Conservation (phyloP, 2,888 invertebrate species). For the Lasioglossum oenotherae region DNA sequence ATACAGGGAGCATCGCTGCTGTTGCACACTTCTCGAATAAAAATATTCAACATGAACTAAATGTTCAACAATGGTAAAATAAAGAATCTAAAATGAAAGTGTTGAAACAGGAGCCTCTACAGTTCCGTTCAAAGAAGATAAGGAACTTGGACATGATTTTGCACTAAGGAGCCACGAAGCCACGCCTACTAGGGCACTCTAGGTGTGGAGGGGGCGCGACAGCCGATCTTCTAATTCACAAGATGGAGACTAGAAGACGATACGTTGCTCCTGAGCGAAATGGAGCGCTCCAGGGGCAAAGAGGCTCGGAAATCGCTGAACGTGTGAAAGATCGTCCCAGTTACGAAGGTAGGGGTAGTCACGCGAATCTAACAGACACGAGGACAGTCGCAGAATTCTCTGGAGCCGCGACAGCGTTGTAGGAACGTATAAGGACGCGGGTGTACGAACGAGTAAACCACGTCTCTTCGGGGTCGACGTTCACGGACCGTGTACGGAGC, state of each 20-base stretch:
- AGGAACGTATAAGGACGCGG: conserved; percentile 48
- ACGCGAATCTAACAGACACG: conserved; percentile 38
- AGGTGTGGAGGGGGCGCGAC: too few species aligned
- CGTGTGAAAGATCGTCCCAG: conserved; percentile 50
- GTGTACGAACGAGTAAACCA: conserved; percentile 53
- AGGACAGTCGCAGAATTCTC: conserved; percentile 28
- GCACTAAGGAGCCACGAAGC: not conserved
- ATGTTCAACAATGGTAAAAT: too few species aligned
- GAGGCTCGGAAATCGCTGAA: conserved; percentile 32
- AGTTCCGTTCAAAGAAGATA: not conserved
- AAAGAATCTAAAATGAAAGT: too few species aligned
- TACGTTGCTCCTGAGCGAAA: not conserved
- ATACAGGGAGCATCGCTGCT: not conserved
- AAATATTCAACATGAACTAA: too few species aligned
- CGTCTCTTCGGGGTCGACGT: conserved; percentile 68
- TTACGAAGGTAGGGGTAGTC: conserved; percentile 25
- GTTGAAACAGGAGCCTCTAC: not conserved
- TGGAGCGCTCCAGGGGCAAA: not conserved
- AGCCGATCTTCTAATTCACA: not conserved
- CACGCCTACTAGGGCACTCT: not conserved
- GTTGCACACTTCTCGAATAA: not conserved
- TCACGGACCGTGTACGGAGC: conserved; percentile 74
- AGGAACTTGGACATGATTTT: not conserved
- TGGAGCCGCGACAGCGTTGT: conserved; percentile 25
- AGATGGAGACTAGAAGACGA: not conserved